Conservation (phyloP, 2,888 invertebrate genomes). For the Busseola fusca region DNA sequence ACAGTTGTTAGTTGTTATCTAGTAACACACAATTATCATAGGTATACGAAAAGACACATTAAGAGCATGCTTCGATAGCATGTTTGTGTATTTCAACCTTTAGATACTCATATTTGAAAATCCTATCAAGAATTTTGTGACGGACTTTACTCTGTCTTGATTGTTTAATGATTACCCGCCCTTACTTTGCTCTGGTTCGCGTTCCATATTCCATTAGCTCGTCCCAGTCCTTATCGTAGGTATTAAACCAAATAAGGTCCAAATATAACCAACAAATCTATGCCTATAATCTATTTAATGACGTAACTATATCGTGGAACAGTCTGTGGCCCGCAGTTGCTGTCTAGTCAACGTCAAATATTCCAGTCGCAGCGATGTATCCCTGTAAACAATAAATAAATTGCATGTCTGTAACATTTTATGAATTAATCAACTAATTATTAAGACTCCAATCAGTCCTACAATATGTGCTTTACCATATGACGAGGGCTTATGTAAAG, state of each 20-base stretch:
- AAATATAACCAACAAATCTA: neutral
- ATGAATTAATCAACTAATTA: slow-evolving; percentile 29
- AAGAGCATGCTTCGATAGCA: no score
- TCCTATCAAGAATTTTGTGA: neutral
- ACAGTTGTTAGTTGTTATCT: no score
- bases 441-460: neutral
- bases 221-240: neutral
- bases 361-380: slow-evolving; percentile 2
- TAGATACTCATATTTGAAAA: no score
- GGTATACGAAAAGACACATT: no score
- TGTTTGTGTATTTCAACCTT: no score
- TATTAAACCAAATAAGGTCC: neutral
- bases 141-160: neutral
- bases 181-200: neutral
- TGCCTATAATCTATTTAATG: neutral
- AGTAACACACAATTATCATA: no score
- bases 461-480: neutral
- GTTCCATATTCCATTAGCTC: neutral
- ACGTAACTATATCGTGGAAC: neutral
- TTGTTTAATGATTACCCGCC: neutral
- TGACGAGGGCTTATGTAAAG: neutral
- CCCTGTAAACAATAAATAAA: slow-evolving; percentile 44
- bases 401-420: slow-evolving; percentile 36
- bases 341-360: slow-evolving; percentile 34
- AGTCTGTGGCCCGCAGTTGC: slow-evolving; percentile 13